Evolutionary conservation across 2,113 vertebrate genomes (phyloP).

Genomic region (Pteronura brasiliensis): DNA sequence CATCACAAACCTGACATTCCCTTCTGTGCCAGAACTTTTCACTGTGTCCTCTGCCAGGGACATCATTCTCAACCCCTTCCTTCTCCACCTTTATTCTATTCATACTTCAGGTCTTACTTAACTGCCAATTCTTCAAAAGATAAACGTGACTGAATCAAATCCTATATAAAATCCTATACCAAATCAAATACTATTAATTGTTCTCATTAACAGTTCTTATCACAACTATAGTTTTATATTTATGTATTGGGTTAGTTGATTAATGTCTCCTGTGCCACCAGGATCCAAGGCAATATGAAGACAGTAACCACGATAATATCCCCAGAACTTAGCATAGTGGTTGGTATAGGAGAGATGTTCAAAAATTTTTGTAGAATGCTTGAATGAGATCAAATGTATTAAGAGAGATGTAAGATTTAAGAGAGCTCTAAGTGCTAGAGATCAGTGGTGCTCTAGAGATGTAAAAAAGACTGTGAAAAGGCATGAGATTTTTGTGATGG

Average conservation of each 20-base stretch:
- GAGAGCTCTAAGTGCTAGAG: neutral
- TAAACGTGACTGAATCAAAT: neutral
- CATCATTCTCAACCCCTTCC: neutral
- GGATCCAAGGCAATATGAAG: neutral
- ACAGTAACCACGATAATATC: neutral
- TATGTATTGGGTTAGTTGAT: neutral
- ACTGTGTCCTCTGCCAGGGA: neutral
- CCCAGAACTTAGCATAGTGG: neutral
- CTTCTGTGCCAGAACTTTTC: neutral
- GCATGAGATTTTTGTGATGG: neutral
- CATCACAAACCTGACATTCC: neutral
- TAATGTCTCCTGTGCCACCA: neutral
- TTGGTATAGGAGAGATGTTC: neutral
- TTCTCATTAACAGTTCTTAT: neutral
- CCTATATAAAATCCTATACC: neutral
- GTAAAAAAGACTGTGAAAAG: neutral
- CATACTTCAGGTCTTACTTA: neutral
- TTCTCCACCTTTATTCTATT: neutral
- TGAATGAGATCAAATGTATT: neutral
- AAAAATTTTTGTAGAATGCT: neutral
- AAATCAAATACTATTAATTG: neutral
- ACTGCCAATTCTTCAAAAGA: neutral
- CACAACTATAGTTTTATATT: neutral
- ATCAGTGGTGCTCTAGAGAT: neutral
- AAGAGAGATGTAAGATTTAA: neutral